Conservation (phyloP, 2,797 vertebrate genomes). For the Prunella strophiata region DNA sequence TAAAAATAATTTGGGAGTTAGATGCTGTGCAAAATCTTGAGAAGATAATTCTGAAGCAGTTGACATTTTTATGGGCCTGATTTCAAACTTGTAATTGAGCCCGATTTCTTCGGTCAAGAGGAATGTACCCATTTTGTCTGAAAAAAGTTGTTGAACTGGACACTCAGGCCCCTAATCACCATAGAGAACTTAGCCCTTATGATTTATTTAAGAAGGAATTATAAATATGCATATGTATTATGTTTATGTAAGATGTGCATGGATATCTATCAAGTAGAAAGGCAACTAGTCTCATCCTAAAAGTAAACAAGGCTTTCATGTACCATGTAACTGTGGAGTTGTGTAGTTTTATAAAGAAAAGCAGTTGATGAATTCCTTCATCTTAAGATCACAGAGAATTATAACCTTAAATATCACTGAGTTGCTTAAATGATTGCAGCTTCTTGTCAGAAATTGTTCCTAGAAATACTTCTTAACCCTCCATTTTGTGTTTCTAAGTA, state of each 20-base stretch:
- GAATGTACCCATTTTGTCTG: neutral
- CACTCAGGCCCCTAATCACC: neutral
- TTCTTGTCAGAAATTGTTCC: slow-evolving; percentile 2
- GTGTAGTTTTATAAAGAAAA: neutral
- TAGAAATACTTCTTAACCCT: slow-evolving; percentile 14
- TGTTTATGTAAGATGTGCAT: neutral
- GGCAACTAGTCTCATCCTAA: neutral
- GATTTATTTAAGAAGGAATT: neutral
- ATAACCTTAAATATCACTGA: slow-evolving; percentile 25
- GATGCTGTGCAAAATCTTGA: neutral
- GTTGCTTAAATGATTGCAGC: slow-evolving; percentile 2
- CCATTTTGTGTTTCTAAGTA: slow-evolving; percentile 52
- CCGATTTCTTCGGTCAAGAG: neutral
- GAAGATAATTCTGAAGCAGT: neutral
- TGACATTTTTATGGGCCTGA: neutral
- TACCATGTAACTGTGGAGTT: neutral
- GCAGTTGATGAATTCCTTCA: neutral
- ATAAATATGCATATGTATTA: neutral
- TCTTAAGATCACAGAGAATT: neutral
- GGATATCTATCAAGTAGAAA: neutral
- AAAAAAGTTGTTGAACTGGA: neutral
- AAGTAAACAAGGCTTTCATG: neutral
- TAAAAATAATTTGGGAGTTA: neutral
- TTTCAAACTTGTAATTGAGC: neutral
- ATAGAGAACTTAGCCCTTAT: neutral